Evolutionary conservation across 2,113 vertebrate species (phyloP), one percentile per base, ranked within the genome.

Genomic region (Lamprotornis superbus): DNA sequence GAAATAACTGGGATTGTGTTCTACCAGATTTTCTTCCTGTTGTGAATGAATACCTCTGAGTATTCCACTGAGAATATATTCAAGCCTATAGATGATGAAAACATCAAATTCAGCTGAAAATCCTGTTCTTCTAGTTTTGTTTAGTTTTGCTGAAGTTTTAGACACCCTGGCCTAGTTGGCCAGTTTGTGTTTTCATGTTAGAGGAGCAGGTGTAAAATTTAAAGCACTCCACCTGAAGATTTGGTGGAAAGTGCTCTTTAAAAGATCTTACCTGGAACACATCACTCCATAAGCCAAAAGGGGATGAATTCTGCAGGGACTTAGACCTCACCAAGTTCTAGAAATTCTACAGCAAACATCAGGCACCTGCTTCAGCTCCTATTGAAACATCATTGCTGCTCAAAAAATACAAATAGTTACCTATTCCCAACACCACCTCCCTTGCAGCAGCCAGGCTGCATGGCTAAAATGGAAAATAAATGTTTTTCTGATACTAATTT

Each of bases 161-260:
- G 28, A 52, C 20, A 31, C 39, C 1, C 31, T n/a, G 24, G 23
- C 17, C 25, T 33, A 22, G 14, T 11, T 49, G 52, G n/a, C 7
- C 46, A 55, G 52, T 40, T 50, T 4, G 4, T 0, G 0, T 33
- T 11, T 18, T 27, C 31, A 5, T 10, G 11, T 35, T 10, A 44
- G 17, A 52, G 33, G 3, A 83, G 44, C 44, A 83, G n/a, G 57
- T 21, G 5, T 5, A 53, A 84, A 59, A 78, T 50, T 82, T 57
- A 42, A 57, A 68, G 31, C 5, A 7, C 11, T 39, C 13, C 74
- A 49, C 40, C 15, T 49, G 23, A 53, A 14, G 15, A 75, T 46
- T 25, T 82, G 30, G 24, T 71, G 52, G 37, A 20, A 81, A 75
- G 8, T 8, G 14, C 47, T 12, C 24, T 76, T 56, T 73, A 33